These are phyloP conservation scores for Graptemys geographica DNA, from an alignment of 2,797 vertebrate species.

Conservation along the genomic window DNA sequence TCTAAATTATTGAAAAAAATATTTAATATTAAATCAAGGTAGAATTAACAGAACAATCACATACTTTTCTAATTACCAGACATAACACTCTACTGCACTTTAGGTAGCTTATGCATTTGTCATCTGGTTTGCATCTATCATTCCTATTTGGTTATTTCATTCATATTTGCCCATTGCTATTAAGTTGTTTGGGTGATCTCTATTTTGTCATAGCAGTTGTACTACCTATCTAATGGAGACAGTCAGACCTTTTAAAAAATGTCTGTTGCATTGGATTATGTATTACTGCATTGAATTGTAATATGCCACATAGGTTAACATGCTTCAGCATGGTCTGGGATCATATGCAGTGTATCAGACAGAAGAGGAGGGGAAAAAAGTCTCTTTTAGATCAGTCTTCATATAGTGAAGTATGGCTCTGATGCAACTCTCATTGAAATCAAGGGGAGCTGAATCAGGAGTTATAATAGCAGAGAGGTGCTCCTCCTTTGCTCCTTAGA, in stretches of 20 bases:
- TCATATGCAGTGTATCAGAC: neutral
- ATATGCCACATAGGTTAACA: neutral
- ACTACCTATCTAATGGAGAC: fast-evolving
- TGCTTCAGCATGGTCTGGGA: fast-evolving
- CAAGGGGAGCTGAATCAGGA: neutral
- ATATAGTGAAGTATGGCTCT: neutral
- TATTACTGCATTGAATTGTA: neutral
- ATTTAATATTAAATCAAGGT: neutral
- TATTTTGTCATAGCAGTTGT: neutral
- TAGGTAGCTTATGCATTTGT: neutral
- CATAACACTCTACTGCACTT: neutral
- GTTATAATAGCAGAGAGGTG: neutral
- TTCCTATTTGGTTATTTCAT: neutral
- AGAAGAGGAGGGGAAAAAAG: fast-evolving
- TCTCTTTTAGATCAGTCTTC: neutral
- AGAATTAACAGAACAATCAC: neutral
- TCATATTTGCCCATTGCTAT: neutral
- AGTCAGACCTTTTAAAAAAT: neutral
- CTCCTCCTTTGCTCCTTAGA: neutral
- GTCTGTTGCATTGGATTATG: neutral
- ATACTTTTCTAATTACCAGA: neutral
- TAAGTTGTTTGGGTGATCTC: neutral
- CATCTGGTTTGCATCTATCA: neutral
- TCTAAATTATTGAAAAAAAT: neutral
- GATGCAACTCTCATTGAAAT: neutral